These are phyloP conservation scores for Hypotaenidia okinawae DNA, from an alignment of 2,797 vertebrate species.

Conservation along the genomic window DNA sequence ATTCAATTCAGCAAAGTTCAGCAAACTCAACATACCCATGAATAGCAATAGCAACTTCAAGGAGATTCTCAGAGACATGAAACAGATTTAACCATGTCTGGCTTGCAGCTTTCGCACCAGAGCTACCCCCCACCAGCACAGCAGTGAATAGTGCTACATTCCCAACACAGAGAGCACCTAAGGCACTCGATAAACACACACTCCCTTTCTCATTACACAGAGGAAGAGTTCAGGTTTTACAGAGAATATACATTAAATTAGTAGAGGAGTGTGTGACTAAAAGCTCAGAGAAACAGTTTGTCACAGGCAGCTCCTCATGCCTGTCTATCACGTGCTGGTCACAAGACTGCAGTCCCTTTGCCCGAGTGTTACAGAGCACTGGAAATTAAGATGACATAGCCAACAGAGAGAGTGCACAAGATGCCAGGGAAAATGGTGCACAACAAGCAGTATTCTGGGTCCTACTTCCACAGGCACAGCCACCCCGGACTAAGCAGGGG, in stretches of 20 bases:
- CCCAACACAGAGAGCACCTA: background rate
- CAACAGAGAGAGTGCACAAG: background rate
- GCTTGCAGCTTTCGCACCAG: background rate
- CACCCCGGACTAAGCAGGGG: background rate
- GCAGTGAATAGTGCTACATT: background rate
- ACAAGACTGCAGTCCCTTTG: background rate
- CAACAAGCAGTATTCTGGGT: background rate
- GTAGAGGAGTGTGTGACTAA: background rate
- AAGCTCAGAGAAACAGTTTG: background rate
- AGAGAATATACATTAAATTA: background rate
- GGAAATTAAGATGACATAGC: background rate
- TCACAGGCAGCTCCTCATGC: background rate
- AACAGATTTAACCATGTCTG: background rate
- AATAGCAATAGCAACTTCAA: background rate
- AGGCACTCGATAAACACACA: background rate
- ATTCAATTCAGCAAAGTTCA: background rate
- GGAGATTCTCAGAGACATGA: constrained; percentile 10
- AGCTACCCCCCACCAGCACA: background rate
- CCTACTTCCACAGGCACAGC: background rate
- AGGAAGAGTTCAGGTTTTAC: background rate
- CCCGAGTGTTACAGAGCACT: background rate
- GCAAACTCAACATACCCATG: background rate
- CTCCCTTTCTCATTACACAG: background rate
- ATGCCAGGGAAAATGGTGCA: background rate
- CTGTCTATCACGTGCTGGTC: background rate